Evolutionary conservation across 2,888 invertebrate species (phyloP), one percentile per base, ranked within the genome.

Genomic region (Drosophila kuntzei): DNA sequence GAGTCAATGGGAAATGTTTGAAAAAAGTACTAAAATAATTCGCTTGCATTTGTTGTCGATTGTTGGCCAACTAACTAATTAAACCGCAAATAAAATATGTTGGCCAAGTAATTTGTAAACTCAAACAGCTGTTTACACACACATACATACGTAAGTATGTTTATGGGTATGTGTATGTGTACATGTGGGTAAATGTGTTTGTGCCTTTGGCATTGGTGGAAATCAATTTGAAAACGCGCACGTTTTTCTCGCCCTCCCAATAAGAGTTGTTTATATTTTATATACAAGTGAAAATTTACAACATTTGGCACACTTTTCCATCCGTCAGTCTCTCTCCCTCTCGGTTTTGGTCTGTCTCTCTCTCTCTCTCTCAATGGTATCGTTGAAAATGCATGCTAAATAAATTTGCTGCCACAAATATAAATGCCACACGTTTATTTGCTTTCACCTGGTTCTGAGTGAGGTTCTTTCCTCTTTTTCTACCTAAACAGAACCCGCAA

Each of bases 361-460:
- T 16, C n/a, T 16, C 39, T 44, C 29, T 27, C 18, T 39, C 63
- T 53, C 65, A 27, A 44, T 54, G 37, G 53, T 16, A 41, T 62
- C 47, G 60, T 60, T 54, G 69, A 59, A 71, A 80, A 66, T 76
- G 84, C 80, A 78, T 72, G 71, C 71, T 65, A 89, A 84, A 85
- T 89, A 89, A 87, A 85, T 85, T 85, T 80, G 70, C 73, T 79
- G 73, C 85, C 89, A 79, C 81, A 79, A 76, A 79, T 79, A 82
- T 88, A 88, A 85, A 87, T 79, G 85, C 85, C 87, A 87, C 89
- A 86, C 83, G 83, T 82, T 86, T 86, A 75, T 82, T 85, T 82
- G 67, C 68, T 68, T 71, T 60, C 86, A 81, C 86, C 88, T 81
- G 82, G 34, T 43, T 54, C 44, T 25, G 25, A 27, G 18, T 43